Percentiles rank a stretch among this genome's conserved stretches.
Conservation (phyloP, 1,140 invertebrate genomes). For the Elymnias hypermnestra region DNA sequence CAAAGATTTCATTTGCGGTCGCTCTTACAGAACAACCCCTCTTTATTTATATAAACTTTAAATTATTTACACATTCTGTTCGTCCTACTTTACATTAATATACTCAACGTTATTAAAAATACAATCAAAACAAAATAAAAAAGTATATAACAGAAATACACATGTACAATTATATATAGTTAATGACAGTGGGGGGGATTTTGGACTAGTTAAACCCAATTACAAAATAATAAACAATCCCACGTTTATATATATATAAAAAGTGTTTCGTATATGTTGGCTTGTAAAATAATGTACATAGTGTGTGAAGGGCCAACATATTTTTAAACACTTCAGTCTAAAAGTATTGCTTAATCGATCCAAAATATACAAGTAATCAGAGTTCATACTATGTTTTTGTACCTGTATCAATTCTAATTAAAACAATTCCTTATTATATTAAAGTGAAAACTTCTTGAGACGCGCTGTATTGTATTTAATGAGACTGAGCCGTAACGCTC, state of each 20-base stretch:
- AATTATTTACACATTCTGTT: constrained; percentile 75
- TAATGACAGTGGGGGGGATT: constrained; percentile 33
- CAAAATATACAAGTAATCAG: constrained; percentile 65
- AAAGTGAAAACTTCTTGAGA: no score
- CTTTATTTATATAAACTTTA: constrained; percentile 76
- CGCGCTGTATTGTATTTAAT: no score
- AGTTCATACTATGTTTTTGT: constrained; percentile 37
- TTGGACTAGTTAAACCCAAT: constrained; percentile 69
- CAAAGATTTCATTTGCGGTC: constrained; percentile 35
- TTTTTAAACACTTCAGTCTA: constrained; percentile 67
- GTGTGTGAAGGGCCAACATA: constrained; percentile 46
- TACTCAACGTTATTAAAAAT: constrained; percentile 72
- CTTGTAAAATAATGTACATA: constrained; percentile 24
- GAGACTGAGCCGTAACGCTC: no score
- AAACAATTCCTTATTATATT: constrained; percentile 51
- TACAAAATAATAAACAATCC: constrained; percentile 67
- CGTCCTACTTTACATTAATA: constrained; percentile 72
- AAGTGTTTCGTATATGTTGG: constrained; percentile 65
- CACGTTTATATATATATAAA: constrained; percentile 22
- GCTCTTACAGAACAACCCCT: constrained; percentile 63
- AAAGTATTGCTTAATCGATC: constrained; percentile 66
- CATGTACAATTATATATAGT: constrained; percentile 16
- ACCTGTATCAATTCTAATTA: constrained; percentile 30
- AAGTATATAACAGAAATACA: constrained; percentile 11
- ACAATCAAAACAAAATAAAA: constrained; percentile 64